These are phyloP conservation scores for Melitaea cinxia DNA, from an alignment of 1,140 invertebrate species.

Conservation along the genomic window DNA sequence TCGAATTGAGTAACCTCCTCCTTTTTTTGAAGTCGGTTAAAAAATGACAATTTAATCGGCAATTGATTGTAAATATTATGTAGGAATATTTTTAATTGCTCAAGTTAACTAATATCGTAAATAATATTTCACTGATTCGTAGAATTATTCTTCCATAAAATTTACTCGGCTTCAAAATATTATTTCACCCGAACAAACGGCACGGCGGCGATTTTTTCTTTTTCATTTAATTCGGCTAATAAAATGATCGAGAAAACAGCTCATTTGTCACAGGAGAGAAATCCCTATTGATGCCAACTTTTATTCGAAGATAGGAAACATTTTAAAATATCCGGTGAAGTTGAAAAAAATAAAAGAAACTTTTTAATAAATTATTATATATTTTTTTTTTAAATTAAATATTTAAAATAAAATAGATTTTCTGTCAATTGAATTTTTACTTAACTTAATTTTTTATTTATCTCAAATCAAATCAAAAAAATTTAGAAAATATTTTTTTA, in stretches of 20 bases:
- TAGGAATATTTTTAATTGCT: no score
- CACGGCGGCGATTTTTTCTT: not conserved
- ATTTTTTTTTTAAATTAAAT: no score
- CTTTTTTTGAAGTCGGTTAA: no score
- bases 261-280: conserved; percentile 15
- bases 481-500: no score
- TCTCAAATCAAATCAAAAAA: no score
- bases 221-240: conserved; percentile 14
- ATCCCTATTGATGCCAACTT: not conserved
- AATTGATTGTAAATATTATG: no score
- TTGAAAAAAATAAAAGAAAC: not conserved
- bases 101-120: not conserved
- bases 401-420: no score
- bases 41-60: no score
- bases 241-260: conserved; percentile 3
- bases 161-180: not conserved
- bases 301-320: not conserved
- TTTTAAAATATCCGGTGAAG: not conserved
- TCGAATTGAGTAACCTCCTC: no score
- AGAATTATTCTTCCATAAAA: not conserved
- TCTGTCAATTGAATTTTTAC: no score
- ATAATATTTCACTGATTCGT: not conserved
- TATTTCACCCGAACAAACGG: not conserved
- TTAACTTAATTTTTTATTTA: no score
- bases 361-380: no score